Evolutionary conservation across 2,797 vertebrate species (phyloP), one percentile per base, ranked within the genome.

Genomic region (Sebastes paucispinis): DNA sequence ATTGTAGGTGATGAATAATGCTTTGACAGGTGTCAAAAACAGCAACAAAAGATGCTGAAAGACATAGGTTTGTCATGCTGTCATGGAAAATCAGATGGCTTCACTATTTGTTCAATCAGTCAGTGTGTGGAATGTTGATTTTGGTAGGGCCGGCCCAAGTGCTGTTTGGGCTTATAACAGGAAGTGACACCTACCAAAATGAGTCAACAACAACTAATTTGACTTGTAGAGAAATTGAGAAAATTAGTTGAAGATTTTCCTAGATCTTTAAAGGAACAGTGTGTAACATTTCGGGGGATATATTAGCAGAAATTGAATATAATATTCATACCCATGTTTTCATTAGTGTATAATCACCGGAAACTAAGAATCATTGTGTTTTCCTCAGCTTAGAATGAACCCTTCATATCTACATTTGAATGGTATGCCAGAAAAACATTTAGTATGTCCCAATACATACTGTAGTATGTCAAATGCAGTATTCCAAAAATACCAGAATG

Each of bases 1-100:
- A 4, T 3, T 8, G 13, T 20, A 60, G 29, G 3, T n/a, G 18
- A 67, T 32, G 1, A 64, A 14, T 1, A 1, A 3, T 14, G 0
- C 10, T 36, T 31, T 8, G 34, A 55, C 36, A 16, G 8, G 8
- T 31, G 24, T 57, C 47, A 76, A 52, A 52, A 72, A 73, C 3
- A 24, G 3, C 6, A 50, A 57, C 69, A 81, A 63, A 68, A 69
- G 12, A 4, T 27, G 18, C 14, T 20, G 10, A 43, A 34, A 31
- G 8, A 50, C 18, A 7, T n/a, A 14, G 1, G 2, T 68, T 39
- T 32, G 7, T 60, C 10, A 18, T 36, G n/a, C 3, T 43, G 57
- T 75, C 34, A 75, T 57, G 55, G 64, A 69, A 75, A 34, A 39
- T 10, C 25, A 14, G 6, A 43, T 47, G 27, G 20, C 4, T 12